Base-by-base conservation (phyloP, 1,140 invertebrate species). In the Saxidomus purpurata region DNA sequence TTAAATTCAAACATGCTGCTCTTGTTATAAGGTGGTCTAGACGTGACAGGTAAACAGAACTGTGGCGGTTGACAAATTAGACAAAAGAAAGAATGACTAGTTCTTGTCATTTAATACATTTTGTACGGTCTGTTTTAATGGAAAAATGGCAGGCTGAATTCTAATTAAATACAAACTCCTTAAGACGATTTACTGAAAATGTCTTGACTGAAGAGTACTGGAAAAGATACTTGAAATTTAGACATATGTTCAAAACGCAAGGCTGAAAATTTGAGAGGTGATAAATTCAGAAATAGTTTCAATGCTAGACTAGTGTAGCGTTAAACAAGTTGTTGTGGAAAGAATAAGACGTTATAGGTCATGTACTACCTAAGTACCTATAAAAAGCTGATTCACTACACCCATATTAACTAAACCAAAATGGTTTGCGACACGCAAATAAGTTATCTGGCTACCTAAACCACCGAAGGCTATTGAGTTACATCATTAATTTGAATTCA, bases 1-100 rank as follows among this genome's bases (percentile, higher is more conserved):
- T 77, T 77, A 77, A 77, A 77, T 77, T 77, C 47, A 77, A 77
- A 77, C 74, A 77, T 52, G 74, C 43, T 77, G 28, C 43, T 28
- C 2, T 2, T 49, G 19, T 52, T 15, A 31, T 28, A 31, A 17
- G 40, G 43, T 49, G 43, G 43, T 49, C 17, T 77, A 11, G 4
- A 31, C 15, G 4, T 77, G 74, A 52, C 74, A 77, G 74, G 38
- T 77, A 49, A 77, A 77, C 74, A 77, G 8, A 67, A 59, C 52
- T 59, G 3, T 11, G 17, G n/a, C 15, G 52, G 52, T 13, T 31
- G 63, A 67, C 63, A 67, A 67, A 31, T 67, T 31, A 67, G 63
- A 67, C 63, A 67, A 67, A 67, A 25, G 13, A 36, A 67, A 13
- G 19, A 67, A 8, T n/a, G 34, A 15, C 63, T 11, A 31, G 25